Evolutionary conservation across 2,797 vertebrate species (phyloP), one percentile per base, ranked within the genome.

Genomic region (Argentina silus): DNA sequence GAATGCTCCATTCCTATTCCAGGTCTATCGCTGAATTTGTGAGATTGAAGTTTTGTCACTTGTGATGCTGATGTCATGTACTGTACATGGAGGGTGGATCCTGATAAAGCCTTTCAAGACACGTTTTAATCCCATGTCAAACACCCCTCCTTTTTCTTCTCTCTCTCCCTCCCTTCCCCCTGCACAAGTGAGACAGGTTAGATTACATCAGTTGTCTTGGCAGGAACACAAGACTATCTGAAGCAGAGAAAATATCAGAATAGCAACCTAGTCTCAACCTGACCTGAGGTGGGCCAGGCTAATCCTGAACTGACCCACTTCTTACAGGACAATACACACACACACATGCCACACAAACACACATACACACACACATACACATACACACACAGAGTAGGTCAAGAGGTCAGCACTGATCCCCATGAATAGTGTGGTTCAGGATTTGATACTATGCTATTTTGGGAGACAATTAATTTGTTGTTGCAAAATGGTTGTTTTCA

Each of bases 281-380:
- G 83, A 85, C 85, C 82, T 74, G 77, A 11, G 47, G 70, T 62
- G 74, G 85, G 71, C 67, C 56, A 6, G 67, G 43, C 73, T 94
- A 91, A 94, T 94, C 93, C 90, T 55, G 7, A 73, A 19, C 10
- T 73, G 89, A 91, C 92, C 91, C 84, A 92, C 84, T 92, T 93
- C 84, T 84, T 80, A 86, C 19, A 69, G 80, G 64, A 78, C 27
- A 44, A 27, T 10, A 57, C 7, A 19, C 12, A 57, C n/a, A 60
- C 57, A 36, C 27, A 36, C 11, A 11, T 1, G 6, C 1, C 57
- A 60, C 9, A 3, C 1, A 59, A 1, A 21, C 2, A 59, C 56
- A 59, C 1, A 21, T n/a, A 59, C 1, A 59, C 56, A 59, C 17
- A 59, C 17, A 21, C 56, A 59, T 2, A 59, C 53, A 19, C 56